Evolutionary conservation across 30 jellyfish, hydroid and myxozoan species (phyloP).

Genomic region (Turritopsis rubra): DNA sequence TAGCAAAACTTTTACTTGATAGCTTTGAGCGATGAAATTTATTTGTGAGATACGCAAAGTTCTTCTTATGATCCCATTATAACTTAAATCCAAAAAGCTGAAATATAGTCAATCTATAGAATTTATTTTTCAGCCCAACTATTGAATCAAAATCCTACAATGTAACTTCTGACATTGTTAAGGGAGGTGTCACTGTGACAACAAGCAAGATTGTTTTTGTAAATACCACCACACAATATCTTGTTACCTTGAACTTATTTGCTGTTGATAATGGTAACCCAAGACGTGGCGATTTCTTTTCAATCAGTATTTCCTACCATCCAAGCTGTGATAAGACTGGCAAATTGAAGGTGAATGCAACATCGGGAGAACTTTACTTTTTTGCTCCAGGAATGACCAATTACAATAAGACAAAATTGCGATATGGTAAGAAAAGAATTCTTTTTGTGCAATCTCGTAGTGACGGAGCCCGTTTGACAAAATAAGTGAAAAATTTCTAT

Average conservation of each 20-base stretch:
- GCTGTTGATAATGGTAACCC: constrained; percentile 80
- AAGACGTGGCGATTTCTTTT: constrained; percentile 59
- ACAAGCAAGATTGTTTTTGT: constrained; percentile 21
- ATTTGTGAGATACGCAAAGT: too few relatives aligned
- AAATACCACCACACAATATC: constrained; percentile 36
- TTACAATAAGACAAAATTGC: constrained; percentile 9
- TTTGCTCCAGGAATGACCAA: constrained; percentile 66
- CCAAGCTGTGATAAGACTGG: constrained; percentile 43
- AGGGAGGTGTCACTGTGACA: constrained; percentile 29
- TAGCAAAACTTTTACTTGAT: too few relatives aligned
- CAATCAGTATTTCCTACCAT: constrained; percentile 41
- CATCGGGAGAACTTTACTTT: constrained; percentile 56
- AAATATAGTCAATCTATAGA: too few relatives aligned
- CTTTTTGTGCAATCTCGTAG: too few relatives aligned
- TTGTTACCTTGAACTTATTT: constrained; percentile 41
- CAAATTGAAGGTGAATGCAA: constrained; percentile 41
- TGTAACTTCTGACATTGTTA: constrained; percentile 15
- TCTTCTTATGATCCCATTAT: too few relatives aligned
- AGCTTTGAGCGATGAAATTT: too few relatives aligned
- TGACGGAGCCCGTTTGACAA: too few relatives aligned
- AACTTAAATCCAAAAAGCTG: too few relatives aligned
- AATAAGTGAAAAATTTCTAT: too few relatives aligned
- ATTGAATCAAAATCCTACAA: constrained; percentile 14
- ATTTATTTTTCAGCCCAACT: constrained; percentile 42
- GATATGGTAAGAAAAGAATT: constrained; percentile 12